Conservation (phyloP, 2,113 vertebrate species). For the Galbula dea region DNA sequence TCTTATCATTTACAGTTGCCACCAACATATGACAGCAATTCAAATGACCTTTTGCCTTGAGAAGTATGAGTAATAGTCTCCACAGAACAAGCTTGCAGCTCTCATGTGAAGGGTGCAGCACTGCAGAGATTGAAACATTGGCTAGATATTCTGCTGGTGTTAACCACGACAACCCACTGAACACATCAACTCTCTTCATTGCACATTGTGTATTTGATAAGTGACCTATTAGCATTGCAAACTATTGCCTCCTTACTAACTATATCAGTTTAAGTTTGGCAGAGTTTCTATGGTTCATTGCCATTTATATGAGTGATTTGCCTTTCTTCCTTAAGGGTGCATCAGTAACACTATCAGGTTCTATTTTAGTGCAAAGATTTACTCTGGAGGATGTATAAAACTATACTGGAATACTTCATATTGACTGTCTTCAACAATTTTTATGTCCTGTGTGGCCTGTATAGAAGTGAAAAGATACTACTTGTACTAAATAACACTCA, state of each 20-base stretch:
- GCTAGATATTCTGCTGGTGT: not conserved
- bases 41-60: not conserved
- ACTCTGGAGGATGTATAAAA: not conserved
- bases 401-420: not conserved
- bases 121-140: not conserved
- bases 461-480: not conserved
- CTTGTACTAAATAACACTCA: not conserved
- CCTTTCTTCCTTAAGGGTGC: not conserved
- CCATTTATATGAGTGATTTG: not conserved
- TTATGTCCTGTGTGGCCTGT: not conserved
- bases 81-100: not conserved
- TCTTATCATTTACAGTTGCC: not conserved
- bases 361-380: not conserved
- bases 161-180: not conserved
- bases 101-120: not conserved
- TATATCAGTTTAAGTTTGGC: not conserved
- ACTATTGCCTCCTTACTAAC: not conserved
- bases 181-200: not conserved
- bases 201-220: not conserved
- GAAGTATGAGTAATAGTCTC: not conserved
- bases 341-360: not conserved
- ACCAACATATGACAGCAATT: not conserved
- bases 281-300: not conserved
- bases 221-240: not conserved
- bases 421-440: not conserved